Evolutionary conservation across 2,888 invertebrate genomes (phyloP), one percentile per base, ranked within the genome.

Genomic region (Dryocosmus kuriphilus): DNA sequence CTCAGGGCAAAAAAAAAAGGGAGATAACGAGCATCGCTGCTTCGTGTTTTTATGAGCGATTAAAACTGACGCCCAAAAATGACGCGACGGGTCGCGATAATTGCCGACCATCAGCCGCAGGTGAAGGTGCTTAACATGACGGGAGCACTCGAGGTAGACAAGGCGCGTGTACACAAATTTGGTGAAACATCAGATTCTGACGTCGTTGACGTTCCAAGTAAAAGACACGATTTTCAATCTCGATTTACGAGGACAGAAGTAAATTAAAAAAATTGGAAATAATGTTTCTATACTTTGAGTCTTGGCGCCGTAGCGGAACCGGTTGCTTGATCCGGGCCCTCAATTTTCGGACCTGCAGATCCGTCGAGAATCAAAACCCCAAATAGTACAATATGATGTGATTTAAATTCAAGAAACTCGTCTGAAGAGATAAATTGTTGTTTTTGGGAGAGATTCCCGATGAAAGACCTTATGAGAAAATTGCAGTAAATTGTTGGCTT

Each of bases 11-110:
- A 57, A 55, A 57, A 55, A 55, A 24, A 57, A 24, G 24, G 24
- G 24, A 57, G 57, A 24, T 57, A 57, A 57, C 57, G 57, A 57
- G 57, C 57, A 57, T 57, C 24, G 57, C 57, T 24, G 24, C 14
- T 57, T 57, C 57, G 57, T 57, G 24, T 57, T 57, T 57, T 57
- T 24, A 57, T 57, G 57, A 24, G 57, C 57, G 57, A 57, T 57
- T 57, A 57, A 57, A 57, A 57, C 24, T 57, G 57, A 57, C 57
- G 57, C 57, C 57, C 57, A 57, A 24, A 57, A 57, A 57, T 57
- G 57, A 57, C 57, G 57, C 57, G 57, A 57, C 4, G 57, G 57
- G 57, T 57, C 24, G 57, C 24, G 57, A 57, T 57, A 57, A 57
- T 57, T 57, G 57, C 57, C 24, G 1, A 57, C 57, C 22, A 57